These are phyloP conservation scores for Shargacucullia verbasci DNA, from an alignment of 2,888 invertebrate species.

Conservation along the genomic window DNA sequence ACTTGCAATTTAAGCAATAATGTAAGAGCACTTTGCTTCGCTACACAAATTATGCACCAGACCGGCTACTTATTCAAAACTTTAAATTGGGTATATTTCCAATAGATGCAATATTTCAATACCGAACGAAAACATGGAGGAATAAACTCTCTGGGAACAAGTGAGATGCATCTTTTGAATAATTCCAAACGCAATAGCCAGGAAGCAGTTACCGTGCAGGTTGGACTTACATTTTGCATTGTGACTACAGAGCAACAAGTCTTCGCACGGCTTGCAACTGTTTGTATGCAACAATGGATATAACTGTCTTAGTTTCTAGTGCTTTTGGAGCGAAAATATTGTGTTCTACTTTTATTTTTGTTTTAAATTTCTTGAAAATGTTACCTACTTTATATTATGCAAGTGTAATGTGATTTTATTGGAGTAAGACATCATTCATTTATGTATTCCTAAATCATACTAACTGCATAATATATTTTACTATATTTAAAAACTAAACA, in stretches of 20 bases:
- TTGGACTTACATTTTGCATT: conserved; percentile 32
- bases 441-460: too few relatives aligned
- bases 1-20: conserved; percentile 34
- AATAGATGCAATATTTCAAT: conserved; percentile 51
- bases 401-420: too few relatives aligned
- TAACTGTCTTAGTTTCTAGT: conserved; percentile 28
- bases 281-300: conserved; percentile 34
- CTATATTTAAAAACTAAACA: too few relatives aligned
- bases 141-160: conserved; percentile 37
- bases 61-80: conserved; percentile 50
- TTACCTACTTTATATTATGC: conserved; percentile 16
- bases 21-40: conserved; percentile 17
- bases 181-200: conserved; percentile 33
- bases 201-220: conserved; percentile 27
- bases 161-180: conserved; percentile 46
- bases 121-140: conserved; percentile 22
- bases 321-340: conserved; percentile 27
- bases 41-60: conserved; percentile 40
- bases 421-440: too few relatives aligned
- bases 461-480: too few relatives aligned
- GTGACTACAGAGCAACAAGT: conserved; percentile 50
- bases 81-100: conserved; percentile 49
- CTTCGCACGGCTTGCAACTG: conserved; percentile 18
- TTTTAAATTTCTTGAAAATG: conserved; percentile 5
- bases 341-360: conserved; percentile 3